Evolutionary conservation across 1,140 invertebrate species (phyloP).

Genomic region (Laupala kohalensis): DNA sequence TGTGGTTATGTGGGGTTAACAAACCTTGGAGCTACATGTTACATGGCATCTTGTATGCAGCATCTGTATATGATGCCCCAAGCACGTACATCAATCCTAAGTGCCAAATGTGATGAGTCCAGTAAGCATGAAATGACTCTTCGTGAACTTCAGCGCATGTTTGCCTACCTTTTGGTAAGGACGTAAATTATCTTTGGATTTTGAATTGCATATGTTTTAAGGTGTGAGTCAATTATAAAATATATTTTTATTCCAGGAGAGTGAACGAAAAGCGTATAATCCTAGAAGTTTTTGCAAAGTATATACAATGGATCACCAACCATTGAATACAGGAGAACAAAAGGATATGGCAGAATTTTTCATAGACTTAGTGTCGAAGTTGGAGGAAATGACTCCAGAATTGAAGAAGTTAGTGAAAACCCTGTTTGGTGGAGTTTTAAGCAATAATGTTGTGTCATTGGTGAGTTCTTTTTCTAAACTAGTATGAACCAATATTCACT

Average conservation of each 20-base stretch:
- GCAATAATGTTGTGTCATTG: slow-evolving; percentile 87
- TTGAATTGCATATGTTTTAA: neutral
- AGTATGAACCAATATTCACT: slow-evolving; percentile 9
- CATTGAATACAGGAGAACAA: slow-evolving; percentile 89
- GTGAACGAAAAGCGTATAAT: slow-evolving; percentile 89
- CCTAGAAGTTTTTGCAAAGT: slow-evolving; percentile 89
- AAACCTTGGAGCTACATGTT: slow-evolving; percentile 90
- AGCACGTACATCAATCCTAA: slow-evolving; percentile 66
- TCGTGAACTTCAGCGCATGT: slow-evolving; percentile 83
- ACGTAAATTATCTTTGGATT: neutral
- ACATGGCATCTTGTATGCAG: slow-evolving; percentile 94
- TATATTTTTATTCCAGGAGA: slow-evolving; percentile 44
- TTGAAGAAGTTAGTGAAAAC: slow-evolving; percentile 82
- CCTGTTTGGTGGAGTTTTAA: slow-evolving; percentile 81
- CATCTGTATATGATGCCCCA: slow-evolving; percentile 94
- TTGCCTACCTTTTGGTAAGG: slow-evolving; percentile 73
- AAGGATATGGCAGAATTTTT: slow-evolving; percentile 98
- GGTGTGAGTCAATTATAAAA: neutral
- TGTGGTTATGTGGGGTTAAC: slow-evolving; percentile 90
- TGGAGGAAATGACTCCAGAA: slow-evolving; percentile 90
- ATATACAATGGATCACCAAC: slow-evolving; percentile 93
- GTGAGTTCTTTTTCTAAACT: slow-evolving; percentile 31
- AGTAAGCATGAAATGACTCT: slow-evolving; percentile 71
- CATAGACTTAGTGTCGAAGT: slow-evolving; percentile 86
- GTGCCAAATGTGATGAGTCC: slow-evolving; percentile 45